Conservation (phyloP, 1,140 invertebrate genomes). For the Protaetia brevitarsis region DNA sequence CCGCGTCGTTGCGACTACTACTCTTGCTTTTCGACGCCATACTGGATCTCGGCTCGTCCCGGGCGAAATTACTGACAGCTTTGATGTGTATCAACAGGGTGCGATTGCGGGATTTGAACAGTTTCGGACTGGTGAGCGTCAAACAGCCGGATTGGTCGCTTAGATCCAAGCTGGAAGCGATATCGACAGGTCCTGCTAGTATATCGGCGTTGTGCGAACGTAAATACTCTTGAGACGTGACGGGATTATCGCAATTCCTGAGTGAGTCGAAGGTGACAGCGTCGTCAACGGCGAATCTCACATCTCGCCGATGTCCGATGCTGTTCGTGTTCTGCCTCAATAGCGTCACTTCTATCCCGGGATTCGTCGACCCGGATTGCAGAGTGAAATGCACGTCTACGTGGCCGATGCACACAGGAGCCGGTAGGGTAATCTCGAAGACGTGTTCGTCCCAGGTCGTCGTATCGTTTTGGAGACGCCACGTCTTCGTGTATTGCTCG, state of each 20-base stretch:
- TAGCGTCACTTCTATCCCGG: slow-evolving; percentile 75
- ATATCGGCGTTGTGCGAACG: slow-evolving; percentile 85
- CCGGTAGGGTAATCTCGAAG: slow-evolving; percentile 83
- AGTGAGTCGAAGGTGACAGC: slow-evolving; percentile 47
- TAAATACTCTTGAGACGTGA: slow-evolving; percentile 76
- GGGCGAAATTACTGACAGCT: slow-evolving; percentile 60
- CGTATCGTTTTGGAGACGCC: slow-evolving; percentile 81
- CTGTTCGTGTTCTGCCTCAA: slow-evolving; percentile 77
- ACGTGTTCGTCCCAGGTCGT: slow-evolving; percentile 88
- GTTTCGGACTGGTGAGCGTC: slow-evolving; percentile 80
- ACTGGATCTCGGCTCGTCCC: not conserved
- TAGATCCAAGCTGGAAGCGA: slow-evolving; percentile 77
- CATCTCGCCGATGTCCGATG: slow-evolving; percentile 53
- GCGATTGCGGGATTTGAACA: slow-evolving; percentile 73
- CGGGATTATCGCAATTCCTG: slow-evolving; percentile 60
- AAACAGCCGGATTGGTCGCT: slow-evolving; percentile 79
- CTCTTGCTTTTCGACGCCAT: slow-evolving; percentile 42
- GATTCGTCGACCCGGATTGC: slow-evolving; percentile 61
- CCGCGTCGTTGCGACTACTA: slow-evolving; percentile 24
- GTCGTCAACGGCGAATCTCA: slow-evolving; percentile 46
- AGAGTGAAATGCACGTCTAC: slow-evolving; percentile 84
- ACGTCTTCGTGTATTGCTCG: slow-evolving; percentile 76
- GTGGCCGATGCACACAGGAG: slow-evolving; percentile 72
- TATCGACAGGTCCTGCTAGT: slow-evolving; percentile 79
- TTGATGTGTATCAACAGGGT: slow-evolving; percentile 85